Conservation (phyloP, 2,113 vertebrate species). For the Delphinapterus leucas region DNA sequence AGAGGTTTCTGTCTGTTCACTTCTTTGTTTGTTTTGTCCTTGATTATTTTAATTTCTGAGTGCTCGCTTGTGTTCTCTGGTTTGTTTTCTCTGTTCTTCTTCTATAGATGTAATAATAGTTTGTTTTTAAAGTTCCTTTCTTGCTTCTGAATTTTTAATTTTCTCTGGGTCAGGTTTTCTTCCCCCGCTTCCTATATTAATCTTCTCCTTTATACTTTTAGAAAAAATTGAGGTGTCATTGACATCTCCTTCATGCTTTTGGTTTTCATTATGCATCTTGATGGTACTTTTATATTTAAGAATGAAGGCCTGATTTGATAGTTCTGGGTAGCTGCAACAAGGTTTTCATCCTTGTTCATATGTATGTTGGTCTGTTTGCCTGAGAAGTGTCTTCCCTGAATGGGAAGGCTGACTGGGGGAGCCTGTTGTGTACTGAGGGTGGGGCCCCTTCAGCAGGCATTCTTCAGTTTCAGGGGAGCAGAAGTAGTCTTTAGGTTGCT, state of each 20-base stretch:
- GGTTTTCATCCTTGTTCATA: neutral
- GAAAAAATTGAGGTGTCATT: neutral
- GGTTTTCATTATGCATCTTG: neutral
- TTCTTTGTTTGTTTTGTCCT: neutral
- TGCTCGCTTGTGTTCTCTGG: neutral
- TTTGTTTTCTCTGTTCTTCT: neutral
- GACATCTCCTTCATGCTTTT: neutral
- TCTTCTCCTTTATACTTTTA: neutral
- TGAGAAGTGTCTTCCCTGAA: neutral
- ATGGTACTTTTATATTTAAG: neutral
- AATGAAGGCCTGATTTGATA: neutral
- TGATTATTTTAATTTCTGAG: slow-evolving; percentile 22
- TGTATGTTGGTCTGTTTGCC: neutral
- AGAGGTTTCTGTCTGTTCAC: neutral
- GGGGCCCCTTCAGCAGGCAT: neutral
- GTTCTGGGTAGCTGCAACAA: neutral
- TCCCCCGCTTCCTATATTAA: neutral
- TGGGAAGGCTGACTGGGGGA: neutral
- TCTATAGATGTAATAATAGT: neutral
- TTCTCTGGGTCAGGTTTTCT: neutral
- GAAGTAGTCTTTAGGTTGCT: neutral
- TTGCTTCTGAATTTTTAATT: neutral
- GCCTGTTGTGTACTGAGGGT: neutral
- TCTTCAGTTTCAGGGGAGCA: neutral
- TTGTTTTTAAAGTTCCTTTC: neutral